Evolutionary conservation across 2,113 vertebrate genomes (phyloP), one percentile per base, ranked within the genome.

Genomic region (Enhydra lutris): DNA sequence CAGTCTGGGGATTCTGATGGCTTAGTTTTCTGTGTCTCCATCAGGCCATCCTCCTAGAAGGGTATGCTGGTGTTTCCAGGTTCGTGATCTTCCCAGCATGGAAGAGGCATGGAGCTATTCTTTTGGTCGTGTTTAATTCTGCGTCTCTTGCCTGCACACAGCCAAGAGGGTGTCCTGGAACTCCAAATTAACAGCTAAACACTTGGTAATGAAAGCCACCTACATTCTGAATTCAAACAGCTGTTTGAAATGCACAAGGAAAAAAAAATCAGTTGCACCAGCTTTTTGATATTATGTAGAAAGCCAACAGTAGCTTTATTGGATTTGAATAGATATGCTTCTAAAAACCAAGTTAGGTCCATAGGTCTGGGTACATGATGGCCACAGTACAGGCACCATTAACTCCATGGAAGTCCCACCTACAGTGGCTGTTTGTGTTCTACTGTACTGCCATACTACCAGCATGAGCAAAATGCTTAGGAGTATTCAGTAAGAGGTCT

Each of bases 101-200:
- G 18, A 69, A 36, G 67, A 21, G 10, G 34, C 23, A 45, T 0
- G 20, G 42, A 80, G 5, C 39, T 57, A 73, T 84, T 92, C 52
- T 95, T 73, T 63, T 13, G 42, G 23, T 45, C 23, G 0, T 47
- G 9, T 26, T 94, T 71, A 69, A 61, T 83, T 91, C 18, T 92
- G 50, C 4, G 55, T 76, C 57, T 36, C 11, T n/a, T 10, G 47
- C 4, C 29, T 7, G 74, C 73, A 76, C 24, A 45, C 17, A 78
- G 50, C 20, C 23, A 2, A 20, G 29, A 20, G 0, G 6, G 18
- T 42, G 3, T 18, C 42, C 67, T 7, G 15, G n/a, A 47, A 0
- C 1, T 89, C 26, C 67, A 57, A n/a, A 63, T 67, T 47, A 42
- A 50, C 3, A 74, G n/a, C 31, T 42, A 73, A 50, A 80, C 39